Evolutionary conservation across 2,888 invertebrate species (phyloP).

Genomic region (Neoitamus cyanurus): DNA sequence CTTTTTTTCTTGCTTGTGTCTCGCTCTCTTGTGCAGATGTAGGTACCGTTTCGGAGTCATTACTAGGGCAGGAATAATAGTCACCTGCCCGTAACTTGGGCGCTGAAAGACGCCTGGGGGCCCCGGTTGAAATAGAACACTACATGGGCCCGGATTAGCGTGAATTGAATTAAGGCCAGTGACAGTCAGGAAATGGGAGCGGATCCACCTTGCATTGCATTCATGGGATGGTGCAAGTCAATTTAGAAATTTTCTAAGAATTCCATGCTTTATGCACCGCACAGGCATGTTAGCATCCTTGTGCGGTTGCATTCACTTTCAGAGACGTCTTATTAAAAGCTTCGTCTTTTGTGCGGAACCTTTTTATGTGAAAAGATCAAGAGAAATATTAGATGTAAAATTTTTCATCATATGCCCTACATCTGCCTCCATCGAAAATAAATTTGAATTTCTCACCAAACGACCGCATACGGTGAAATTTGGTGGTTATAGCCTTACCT

Average conservation of each 20-base stretch:
- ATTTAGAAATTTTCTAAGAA: background rate
- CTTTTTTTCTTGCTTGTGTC: background rate
- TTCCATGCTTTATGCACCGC: background rate
- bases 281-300: background rate
- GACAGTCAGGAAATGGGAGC: background rate
- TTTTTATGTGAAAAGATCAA: too few relatives aligned
- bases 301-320: too few relatives aligned
- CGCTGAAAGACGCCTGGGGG: background rate
- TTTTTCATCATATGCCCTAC: too few relatives aligned
- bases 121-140: background rate
- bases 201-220: background rate
- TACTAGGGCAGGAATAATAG: slow-evolving; percentile 28
- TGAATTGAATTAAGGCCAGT: background rate
- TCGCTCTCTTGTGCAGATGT: background rate
- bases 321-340: background rate
- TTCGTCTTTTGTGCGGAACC: too few relatives aligned
- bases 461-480: too few relatives aligned
- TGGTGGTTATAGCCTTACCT: too few relatives aligned
- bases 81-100: slow-evolving; percentile 19
- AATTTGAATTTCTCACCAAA: too few relatives aligned
- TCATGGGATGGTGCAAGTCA: background rate
- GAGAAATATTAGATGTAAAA: too few relatives aligned
- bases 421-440: too few relatives aligned
- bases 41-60: slow-evolving; percentile 13
- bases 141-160: background rate